Conservation (phyloP, 2,888 invertebrate species). For the Meiosimyza decipiens region DNA sequence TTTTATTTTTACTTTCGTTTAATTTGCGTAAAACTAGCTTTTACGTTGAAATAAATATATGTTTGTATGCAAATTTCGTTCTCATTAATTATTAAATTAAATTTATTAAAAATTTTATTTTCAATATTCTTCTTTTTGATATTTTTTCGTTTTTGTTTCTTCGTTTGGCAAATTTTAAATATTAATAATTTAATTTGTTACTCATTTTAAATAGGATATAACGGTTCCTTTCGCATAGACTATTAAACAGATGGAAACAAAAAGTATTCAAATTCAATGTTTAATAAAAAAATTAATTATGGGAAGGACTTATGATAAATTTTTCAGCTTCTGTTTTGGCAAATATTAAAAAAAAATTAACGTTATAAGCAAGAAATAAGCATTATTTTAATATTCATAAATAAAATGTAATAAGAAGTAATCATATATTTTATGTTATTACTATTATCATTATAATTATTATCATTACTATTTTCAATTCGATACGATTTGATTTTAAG, state of each 20-base stretch:
- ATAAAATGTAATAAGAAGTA: slow-evolving; percentile 35
- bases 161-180: slow-evolving; percentile 27
- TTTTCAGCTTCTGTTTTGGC: slow-evolving; percentile 36
- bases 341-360: slow-evolving; percentile 22
- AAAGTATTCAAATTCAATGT: slow-evolving; percentile 29
- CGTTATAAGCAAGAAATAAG: slow-evolving; percentile 34
- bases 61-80: slow-evolving; percentile 42
- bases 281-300: slow-evolving; percentile 22
- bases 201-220: slow-evolving; percentile 45
- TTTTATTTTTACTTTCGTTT: slow-evolving; percentile 38
- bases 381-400: slow-evolving; percentile 35
- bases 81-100: slow-evolving; percentile 47
- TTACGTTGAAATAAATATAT: slow-evolving; percentile 24
- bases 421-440: slow-evolving; percentile 40
- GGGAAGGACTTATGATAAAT: slow-evolving; percentile 11
- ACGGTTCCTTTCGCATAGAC: slow-evolving; percentile 14
- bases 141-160: slow-evolving; percentile 30
- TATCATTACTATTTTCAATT: slow-evolving; percentile 38
- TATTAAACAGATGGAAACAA: slow-evolving; percentile 13
- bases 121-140: slow-evolving; percentile 30
- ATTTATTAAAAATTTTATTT: slow-evolving; percentile 38
- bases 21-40: slow-evolving; percentile 28
- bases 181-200: slow-evolving; percentile 41
- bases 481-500: slow-evolving; percentile 26
- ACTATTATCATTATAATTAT: slow-evolving; percentile 46